phyloP scores from a whole-genome alignment of 2,113 vertebrate genomes.

The Toxostoma redivivum region DNA sequence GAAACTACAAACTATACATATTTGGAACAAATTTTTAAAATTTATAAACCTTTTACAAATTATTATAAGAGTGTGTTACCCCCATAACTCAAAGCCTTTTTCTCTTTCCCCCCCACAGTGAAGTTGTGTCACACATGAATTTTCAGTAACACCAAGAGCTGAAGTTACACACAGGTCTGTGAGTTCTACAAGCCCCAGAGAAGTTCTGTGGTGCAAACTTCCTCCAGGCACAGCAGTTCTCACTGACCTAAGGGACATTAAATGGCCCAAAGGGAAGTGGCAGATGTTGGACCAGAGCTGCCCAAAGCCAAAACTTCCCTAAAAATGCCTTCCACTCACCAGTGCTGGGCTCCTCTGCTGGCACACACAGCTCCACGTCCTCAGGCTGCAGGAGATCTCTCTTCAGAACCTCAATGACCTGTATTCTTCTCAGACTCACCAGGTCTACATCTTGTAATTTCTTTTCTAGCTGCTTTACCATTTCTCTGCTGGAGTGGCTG shows the following conservation, averaged over 20 bases:
- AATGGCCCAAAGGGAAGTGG: neutral
- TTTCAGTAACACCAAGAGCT: neutral
- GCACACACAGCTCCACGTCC: slow-evolving; percentile 27
- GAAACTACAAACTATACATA: too few relatives aligned
- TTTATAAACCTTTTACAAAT: too few relatives aligned
- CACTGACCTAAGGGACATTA: neutral
- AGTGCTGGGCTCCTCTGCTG: slow-evolving; percentile 48
- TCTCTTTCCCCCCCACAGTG: neutral
- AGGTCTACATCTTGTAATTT: slow-evolving; percentile 80
- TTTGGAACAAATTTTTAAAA: too few relatives aligned
- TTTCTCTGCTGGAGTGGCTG: slow-evolving; percentile 71
- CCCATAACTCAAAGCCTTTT: neutral
- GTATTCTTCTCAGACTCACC: slow-evolving; percentile 76
- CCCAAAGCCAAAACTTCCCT: neutral
- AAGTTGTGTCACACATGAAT: neutral
- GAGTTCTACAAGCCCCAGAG: neutral
- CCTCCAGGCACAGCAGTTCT: neutral
- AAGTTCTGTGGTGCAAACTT: neutral
- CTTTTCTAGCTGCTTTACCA: slow-evolving; percentile 78
- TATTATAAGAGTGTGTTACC: neutral
- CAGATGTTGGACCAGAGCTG: neutral
- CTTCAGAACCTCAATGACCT: slow-evolving; percentile 78
- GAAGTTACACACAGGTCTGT: neutral
- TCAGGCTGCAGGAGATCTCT: slow-evolving; percentile 29
- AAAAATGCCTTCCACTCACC: slow-evolving; percentile 14